These are phyloP conservation scores for Poeciliopsis retropinna DNA, from an alignment of 2,113 vertebrate genomes.

Conservation along the genomic window DNA sequence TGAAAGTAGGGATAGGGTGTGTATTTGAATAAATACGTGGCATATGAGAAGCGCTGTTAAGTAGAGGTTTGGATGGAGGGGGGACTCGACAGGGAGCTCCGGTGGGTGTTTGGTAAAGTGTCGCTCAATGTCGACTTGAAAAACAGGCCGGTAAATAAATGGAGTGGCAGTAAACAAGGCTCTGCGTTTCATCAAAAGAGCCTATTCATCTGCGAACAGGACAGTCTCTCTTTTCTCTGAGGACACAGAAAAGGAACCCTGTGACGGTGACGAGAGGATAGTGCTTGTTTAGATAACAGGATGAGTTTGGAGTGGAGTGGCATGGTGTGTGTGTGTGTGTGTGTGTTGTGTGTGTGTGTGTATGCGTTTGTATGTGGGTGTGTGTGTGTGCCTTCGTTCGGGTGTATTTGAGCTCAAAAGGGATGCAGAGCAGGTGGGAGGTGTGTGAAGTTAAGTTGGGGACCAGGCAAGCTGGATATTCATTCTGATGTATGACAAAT, in stretches of 20 bases:
- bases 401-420: slow-evolving; percentile 30
- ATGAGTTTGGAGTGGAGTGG: slow-evolving; percentile 70
- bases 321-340: not conserved
- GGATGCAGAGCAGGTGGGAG: slow-evolving; percentile 59
- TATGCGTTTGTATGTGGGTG: not conserved
- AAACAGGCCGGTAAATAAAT: slow-evolving; percentile 76
- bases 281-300: slow-evolving; percentile 76
- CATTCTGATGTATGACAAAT: not conserved
- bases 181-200: slow-evolving; percentile 74
- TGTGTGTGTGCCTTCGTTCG: slow-evolving; percentile 24
- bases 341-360: slow-evolving; percentile 15
- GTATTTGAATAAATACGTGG: slow-evolving; percentile 52
- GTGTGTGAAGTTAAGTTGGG: slow-evolving; percentile 50
- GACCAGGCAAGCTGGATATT: not conserved
- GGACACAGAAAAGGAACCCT: slow-evolving; percentile 66
- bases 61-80: slow-evolving; percentile 53
- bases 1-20: slow-evolving; percentile 46
- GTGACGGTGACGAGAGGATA: slow-evolving; percentile 64
- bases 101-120: slow-evolving; percentile 37
- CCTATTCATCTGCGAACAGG: slow-evolving; percentile 77
- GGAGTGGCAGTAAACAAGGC: slow-evolving; percentile 77
- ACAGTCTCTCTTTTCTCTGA: slow-evolving; percentile 73
- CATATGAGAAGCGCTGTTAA: slow-evolving; percentile 36
- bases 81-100: slow-evolving; percentile 26
- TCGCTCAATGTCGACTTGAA: slow-evolving; percentile 75